These are phyloP conservation scores for Pantherophis alleghaniensis DNA, from an alignment of 2,797 vertebrate species.

Conservation along the genomic window DNA sequence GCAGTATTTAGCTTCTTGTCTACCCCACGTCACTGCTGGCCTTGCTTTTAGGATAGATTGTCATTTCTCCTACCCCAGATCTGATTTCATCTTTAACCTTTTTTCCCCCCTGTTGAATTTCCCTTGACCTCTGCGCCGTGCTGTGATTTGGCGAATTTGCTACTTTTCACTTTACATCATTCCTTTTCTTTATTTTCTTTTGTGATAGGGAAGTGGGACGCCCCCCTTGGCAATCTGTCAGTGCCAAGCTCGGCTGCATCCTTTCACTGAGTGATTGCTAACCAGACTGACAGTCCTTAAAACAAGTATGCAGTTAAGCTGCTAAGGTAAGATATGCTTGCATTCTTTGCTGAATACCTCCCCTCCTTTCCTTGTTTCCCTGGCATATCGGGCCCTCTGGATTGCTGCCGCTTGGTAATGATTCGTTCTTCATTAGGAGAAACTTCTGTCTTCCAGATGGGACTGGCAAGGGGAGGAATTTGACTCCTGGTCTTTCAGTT, in stretches of 20 bases:
- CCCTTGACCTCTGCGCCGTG: slow-evolving; percentile 92
- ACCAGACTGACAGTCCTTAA: slow-evolving; percentile 84
- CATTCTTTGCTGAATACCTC: slow-evolving; percentile 40
- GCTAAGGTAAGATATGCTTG: slow-evolving; percentile 86
- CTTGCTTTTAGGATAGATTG: slow-evolving; percentile 95
- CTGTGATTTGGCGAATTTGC: slow-evolving; percentile 87
- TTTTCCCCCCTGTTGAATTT: slow-evolving; percentile 81
- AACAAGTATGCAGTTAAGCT: slow-evolving; percentile 96
- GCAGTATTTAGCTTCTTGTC: slow-evolving; percentile 98
- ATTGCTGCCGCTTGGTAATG: slow-evolving; percentile 53
- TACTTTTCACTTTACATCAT: slow-evolving; percentile 84
- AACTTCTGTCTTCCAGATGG: neutral
- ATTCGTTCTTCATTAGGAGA: slow-evolving; percentile 45
- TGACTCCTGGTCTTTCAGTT: neutral
- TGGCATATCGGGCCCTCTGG: slow-evolving; percentile 43
- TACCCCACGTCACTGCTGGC: slow-evolving; percentile 90
- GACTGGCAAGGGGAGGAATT: neutral
- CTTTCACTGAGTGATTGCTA: slow-evolving; percentile 78
- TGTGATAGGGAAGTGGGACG: slow-evolving; percentile 76
- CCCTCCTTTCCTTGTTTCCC: neutral
- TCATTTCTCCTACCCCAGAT: slow-evolving; percentile 84
- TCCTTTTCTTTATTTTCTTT: slow-evolving; percentile 75
- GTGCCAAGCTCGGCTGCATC: slow-evolving; percentile 75
- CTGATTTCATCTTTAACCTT: slow-evolving; percentile 99
- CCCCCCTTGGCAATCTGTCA: slow-evolving; percentile 76